Evolutionary conservation across 2,888 invertebrate species (phyloP).

Genomic region (Polydrusus pterygomalis): DNA sequence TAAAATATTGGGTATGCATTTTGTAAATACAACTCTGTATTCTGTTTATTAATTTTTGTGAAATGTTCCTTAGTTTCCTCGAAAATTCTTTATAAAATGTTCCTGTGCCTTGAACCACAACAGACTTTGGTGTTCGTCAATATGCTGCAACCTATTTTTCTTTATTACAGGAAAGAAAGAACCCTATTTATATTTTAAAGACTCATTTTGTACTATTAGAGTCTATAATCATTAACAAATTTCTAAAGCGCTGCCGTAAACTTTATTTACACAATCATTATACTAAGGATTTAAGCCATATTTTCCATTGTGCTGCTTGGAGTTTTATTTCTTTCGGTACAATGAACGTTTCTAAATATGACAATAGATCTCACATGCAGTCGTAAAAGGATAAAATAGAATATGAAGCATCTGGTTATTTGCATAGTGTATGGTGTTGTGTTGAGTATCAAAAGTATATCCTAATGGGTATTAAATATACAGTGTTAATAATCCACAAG

Average conservation of each 20-base stretch:
- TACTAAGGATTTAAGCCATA: neutral
- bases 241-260: neutral
- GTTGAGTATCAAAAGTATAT: neutral
- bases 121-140: too few species aligned
- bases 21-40: too few species aligned
- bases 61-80: too few species aligned
- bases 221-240: constrained; percentile 8
- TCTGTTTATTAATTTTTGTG: too few species aligned
- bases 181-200: too few species aligned
- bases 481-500: too few species aligned
- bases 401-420: neutral
- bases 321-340: constrained; percentile 13
- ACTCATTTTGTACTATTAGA: too few species aligned
- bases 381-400: neutral
- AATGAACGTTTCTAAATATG: neutral
- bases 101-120: too few species aligned
- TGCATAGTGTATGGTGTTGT: neutral
- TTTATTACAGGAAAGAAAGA: too few species aligned
- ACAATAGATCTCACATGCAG: constrained; percentile 10
- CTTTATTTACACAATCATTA: neutral
- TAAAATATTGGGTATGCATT: too few species aligned
- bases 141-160: too few species aligned
- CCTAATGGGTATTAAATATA: neutral
- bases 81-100: too few species aligned
- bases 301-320: neutral